These are phyloP conservation scores for Tiliacea aurago DNA, from an alignment of 2,888 invertebrate species.

Conservation along the genomic window DNA sequence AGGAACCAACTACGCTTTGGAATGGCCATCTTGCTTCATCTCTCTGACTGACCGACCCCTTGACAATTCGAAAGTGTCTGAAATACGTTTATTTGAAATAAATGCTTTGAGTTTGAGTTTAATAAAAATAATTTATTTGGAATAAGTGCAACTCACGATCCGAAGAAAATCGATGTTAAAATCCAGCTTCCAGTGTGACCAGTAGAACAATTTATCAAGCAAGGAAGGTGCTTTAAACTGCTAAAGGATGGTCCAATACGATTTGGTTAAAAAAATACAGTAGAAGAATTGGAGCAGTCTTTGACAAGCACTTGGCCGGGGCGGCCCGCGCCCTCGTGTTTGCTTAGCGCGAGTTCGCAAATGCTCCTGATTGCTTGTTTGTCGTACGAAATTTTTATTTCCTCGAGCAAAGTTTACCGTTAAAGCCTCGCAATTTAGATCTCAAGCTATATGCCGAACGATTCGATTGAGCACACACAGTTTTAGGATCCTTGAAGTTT, in stretches of 20 bases:
- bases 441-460: slow-evolving; percentile 58
- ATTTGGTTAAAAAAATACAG: slow-evolving; percentile 79
- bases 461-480: slow-evolving; percentile 52
- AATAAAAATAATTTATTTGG: background rate
- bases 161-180: background rate
- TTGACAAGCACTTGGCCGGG: slow-evolving; percentile 81
- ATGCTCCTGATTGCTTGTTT: slow-evolving; percentile 89
- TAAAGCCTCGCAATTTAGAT: slow-evolving; percentile 73
- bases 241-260: slow-evolving; percentile 68
- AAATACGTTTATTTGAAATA: too few relatives aligned
- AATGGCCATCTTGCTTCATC: too few relatives aligned
- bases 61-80: too few relatives aligned
- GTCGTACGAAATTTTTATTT: slow-evolving; percentile 86
- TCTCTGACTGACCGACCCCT: too few relatives aligned
- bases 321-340: slow-evolving; percentile 75
- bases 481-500: slow-evolving; percentile 44
- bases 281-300: slow-evolving; percentile 79
- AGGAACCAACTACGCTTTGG: too few relatives aligned
- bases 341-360: slow-evolving; percentile 84
- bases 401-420: slow-evolving; percentile 73
- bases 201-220: slow-evolving; percentile 42
- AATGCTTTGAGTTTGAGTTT: too few relatives aligned
- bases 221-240: slow-evolving; percentile 66
- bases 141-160: background rate
- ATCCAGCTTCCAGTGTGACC: slow-evolving; percentile 12